A percentile compares a stretch with the other conserved stretches of the same genome.
Evolutionary conservation across 2,888 invertebrate genomes (phyloP).

Genomic region (Lydus trimaculatus): DNA sequence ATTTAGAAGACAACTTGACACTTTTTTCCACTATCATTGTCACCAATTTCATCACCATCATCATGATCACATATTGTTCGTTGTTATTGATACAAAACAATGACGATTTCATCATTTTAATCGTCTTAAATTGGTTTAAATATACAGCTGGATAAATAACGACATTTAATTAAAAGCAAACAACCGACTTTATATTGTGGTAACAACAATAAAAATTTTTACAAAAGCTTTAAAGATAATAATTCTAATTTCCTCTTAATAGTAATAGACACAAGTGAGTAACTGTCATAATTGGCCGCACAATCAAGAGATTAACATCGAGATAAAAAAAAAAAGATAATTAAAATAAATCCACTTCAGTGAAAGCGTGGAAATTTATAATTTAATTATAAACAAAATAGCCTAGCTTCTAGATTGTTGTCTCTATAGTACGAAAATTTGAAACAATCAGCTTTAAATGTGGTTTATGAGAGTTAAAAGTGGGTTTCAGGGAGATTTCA

Average conservation of each 20-base stretch:
- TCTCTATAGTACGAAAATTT: too few species aligned
- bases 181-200: not conserved
- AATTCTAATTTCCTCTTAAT: not conserved
- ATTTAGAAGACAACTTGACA: not conserved
- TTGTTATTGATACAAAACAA: not conserved
- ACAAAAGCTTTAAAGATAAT: not conserved
- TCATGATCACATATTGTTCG: not conserved
- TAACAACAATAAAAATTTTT: too few species aligned
- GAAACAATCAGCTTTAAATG: too few species aligned
- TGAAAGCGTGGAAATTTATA: not conserved
- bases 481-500: not conserved
- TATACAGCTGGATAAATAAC: slow-evolving; percentile 23
- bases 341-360: not conserved
- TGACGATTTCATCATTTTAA: not conserved
- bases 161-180: slow-evolving; percentile 37
- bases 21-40: not conserved
- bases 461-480: too few species aligned
- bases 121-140: not conserved
- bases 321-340: not conserved
- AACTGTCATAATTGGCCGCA: not conserved
- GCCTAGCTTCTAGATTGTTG: too few species aligned
- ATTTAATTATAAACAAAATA: not conserved
- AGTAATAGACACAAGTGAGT: not conserved
- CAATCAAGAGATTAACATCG: not conserved
- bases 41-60: not conserved